Evolutionary conservation across 1,140 invertebrate genomes (phyloP).

Genomic region (Scaptomyza graminum): DNA sequence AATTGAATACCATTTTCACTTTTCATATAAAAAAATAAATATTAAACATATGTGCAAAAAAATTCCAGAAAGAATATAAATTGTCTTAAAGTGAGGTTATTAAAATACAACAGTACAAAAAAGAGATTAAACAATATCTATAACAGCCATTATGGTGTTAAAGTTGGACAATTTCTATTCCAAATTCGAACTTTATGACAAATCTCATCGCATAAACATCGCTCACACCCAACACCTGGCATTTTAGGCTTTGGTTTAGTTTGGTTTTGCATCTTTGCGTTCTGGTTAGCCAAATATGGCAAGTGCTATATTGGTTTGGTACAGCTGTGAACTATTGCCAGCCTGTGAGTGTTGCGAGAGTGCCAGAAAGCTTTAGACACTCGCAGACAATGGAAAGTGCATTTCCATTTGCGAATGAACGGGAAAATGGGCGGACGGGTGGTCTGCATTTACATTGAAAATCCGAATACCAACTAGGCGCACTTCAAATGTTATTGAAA

Average conservation of each 20-base stretch:
- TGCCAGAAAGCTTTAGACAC: slow-evolving; percentile 75
- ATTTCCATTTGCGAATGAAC: slow-evolving; percentile 62
- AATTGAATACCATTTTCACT: too few species aligned
- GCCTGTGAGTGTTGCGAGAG: slow-evolving; percentile 24
- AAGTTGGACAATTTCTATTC: too few species aligned
- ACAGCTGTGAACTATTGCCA: slow-evolving; percentile 6
- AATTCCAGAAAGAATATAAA: too few species aligned
- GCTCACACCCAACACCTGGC: not conserved
- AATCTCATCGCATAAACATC: slow-evolving; percentile 27
- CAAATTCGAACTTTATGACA: too few species aligned
- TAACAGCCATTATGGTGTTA: too few species aligned
- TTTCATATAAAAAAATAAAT: too few species aligned
- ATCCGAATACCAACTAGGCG: slow-evolving; percentile 41
- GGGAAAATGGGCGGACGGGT: not conserved
- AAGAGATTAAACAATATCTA: too few species aligned
- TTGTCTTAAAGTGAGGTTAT: too few species aligned
- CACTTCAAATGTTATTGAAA: slow-evolving; percentile 82
- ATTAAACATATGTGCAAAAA: too few species aligned
- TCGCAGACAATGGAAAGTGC: slow-evolving; percentile 76
- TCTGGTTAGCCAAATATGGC: slow-evolving; percentile 70
- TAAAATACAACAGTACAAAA: too few species aligned
- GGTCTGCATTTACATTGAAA: not conserved
- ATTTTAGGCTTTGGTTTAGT: slow-evolving; percentile 23
- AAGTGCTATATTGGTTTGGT: slow-evolving; percentile 47
- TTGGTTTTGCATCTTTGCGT: slow-evolving; percentile 16